These are phyloP conservation scores for Pelvicachromis taeniatus DNA, from an alignment of 2,113 vertebrate species.

Conservation along the genomic window DNA sequence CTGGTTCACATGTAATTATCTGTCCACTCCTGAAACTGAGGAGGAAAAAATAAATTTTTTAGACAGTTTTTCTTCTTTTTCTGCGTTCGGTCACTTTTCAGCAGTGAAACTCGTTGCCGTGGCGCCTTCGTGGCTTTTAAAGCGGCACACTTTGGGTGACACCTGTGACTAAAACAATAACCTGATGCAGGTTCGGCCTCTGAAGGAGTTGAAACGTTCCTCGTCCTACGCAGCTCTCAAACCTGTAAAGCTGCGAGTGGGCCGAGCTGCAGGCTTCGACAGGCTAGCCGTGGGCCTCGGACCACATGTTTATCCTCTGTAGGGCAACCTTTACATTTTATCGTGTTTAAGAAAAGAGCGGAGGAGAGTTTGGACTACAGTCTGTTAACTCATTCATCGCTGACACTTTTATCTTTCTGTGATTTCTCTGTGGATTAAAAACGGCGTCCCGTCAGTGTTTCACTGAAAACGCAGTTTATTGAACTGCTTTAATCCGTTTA, in stretches of 20 bases:
- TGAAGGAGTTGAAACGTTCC: not conserved
- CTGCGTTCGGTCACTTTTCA: fast-evolving
- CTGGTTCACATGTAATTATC: not conserved
- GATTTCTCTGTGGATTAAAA: not conserved
- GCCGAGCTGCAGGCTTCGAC: not conserved
- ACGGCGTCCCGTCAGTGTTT: not conserved
- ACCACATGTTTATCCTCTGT: not conserved
- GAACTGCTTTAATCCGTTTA: not conserved
- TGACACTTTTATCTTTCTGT: not conserved
- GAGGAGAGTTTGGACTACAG: not conserved
- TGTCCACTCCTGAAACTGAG: fast-evolving
- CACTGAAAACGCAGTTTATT: not conserved
- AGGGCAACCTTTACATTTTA: not conserved
- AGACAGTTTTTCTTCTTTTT: not conserved
- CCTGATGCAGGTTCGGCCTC: not conserved
- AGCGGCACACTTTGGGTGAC: fast-evolving
- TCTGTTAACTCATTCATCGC: not conserved
- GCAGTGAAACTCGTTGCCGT: fast-evolving
- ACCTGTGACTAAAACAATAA: not conserved
- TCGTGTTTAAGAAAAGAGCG: not conserved
- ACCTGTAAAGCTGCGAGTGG: not conserved
- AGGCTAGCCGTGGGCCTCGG: not conserved
- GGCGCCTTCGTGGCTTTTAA: fast-evolving
- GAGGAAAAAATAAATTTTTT: not conserved
- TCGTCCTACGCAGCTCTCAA: not conserved